Evolutionary conservation across 2,113 vertebrate genomes (phyloP).

Genomic region (Octodon degus): DNA sequence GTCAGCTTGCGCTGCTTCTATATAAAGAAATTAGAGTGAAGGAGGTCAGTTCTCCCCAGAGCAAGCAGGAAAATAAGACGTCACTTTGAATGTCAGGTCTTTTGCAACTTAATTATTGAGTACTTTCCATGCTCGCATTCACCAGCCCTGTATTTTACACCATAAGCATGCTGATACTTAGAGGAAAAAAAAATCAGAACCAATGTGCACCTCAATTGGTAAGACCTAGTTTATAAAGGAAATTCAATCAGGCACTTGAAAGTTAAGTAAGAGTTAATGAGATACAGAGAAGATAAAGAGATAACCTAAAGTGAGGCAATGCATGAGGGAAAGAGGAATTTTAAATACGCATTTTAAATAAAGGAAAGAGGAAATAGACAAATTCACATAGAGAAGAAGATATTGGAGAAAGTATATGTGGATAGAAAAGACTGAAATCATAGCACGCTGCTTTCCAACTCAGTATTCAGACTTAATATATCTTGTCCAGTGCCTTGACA

Average conservation of each 20-base stretch:
- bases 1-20: not conserved
- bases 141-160: not conserved
- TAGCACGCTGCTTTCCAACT: not conserved
- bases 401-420: not conserved
- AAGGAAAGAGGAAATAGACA: not conserved
- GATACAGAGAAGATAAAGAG: not conserved
- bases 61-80: slow-evolving; percentile 17
- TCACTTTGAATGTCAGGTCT: slow-evolving; percentile 30
- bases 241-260: slow-evolving; percentile 33
- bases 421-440: not conserved
- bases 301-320: not conserved
- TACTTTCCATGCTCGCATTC: not conserved
- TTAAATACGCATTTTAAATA: not conserved
- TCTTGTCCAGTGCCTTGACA: not conserved
- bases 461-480: not conserved
- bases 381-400: not conserved
- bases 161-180: slow-evolving; percentile 21
- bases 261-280: slow-evolving; percentile 65
- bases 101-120: slow-evolving; percentile 51
- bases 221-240: slow-evolving; percentile 49
- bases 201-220: not conserved
- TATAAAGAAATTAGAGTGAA: not conserved
- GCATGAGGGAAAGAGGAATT: not conserved
- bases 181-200: not conserved
- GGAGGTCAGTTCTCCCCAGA: not conserved